Percentiles rank a stretch among this genome's conserved stretches.
Conservation (phyloP, 2,888 invertebrate species). For the Limnephilus marmoratus region DNA sequence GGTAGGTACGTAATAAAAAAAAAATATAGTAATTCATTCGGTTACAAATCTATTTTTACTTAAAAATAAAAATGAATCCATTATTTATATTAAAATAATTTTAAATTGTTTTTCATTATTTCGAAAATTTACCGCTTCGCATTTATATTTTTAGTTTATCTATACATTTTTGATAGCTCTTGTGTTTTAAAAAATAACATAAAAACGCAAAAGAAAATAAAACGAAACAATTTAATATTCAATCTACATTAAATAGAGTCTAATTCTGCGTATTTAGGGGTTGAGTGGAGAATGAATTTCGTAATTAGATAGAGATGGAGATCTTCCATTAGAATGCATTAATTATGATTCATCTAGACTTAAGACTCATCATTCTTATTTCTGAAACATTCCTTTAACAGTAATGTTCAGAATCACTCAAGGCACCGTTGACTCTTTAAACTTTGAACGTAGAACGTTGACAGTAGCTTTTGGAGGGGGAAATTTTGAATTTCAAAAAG, state of each 20-base stretch:
- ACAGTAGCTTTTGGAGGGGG: not conserved
- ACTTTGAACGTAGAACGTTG: slow-evolving; percentile 1
- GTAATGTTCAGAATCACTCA: not conserved
- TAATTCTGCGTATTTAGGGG: not conserved
- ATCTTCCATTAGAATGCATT: slow-evolving; percentile 35
- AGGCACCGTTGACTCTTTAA: slow-evolving; percentile 30
- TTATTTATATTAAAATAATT: too few species aligned
- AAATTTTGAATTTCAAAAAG: slow-evolving; percentile 49
- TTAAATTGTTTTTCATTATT: too few species aligned
- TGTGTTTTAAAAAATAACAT: too few species aligned
- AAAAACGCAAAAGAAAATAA: too few species aligned
- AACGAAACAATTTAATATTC: not conserved
- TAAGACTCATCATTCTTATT: not conserved
- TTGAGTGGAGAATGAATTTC: slow-evolving; percentile 25
- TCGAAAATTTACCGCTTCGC: too few species aligned
- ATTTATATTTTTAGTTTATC: too few species aligned
- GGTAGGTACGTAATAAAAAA: too few species aligned
- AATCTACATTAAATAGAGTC: not conserved
- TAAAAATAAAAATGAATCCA: too few species aligned
- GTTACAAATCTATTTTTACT: too few species aligned
- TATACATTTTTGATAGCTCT: too few species aligned
- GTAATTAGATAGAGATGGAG: slow-evolving; percentile 14
- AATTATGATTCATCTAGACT: slow-evolving; percentile 28
- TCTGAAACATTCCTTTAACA: not conserved
- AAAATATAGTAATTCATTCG: too few species aligned